These are phyloP conservation scores for Medauroidea extradentata DNA, from an alignment of 1,140 invertebrate genomes.

Conservation along the genomic window DNA sequence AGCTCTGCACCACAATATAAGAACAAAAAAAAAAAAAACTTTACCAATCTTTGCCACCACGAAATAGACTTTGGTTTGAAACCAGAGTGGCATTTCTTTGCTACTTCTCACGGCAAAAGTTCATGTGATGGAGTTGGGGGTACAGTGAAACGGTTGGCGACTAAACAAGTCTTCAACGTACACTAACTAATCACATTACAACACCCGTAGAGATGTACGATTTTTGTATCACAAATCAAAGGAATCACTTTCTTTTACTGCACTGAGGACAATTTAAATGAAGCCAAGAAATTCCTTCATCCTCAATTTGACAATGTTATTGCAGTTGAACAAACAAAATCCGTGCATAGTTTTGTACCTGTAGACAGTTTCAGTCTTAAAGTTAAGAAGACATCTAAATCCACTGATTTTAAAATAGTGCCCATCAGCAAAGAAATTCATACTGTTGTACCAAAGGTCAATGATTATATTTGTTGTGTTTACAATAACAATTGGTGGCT, in stretches of 20 bases:
- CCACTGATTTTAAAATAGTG: too few species aligned
- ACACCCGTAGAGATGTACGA: background rate
- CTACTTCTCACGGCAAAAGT: slow-evolving; percentile 35
- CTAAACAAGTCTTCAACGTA: slow-evolving; percentile 20
- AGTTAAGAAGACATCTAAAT: too few species aligned
- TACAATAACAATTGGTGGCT: too few species aligned
- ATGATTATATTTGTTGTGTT: too few species aligned
- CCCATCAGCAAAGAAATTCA: too few species aligned
- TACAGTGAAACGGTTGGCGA: slow-evolving; percentile 24
- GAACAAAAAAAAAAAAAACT: slow-evolving; percentile 34
- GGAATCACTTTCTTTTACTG: background rate
- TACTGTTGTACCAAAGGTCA: too few species aligned
- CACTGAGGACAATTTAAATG: too few species aligned
- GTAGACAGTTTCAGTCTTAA: too few species aligned
- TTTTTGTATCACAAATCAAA: background rate
- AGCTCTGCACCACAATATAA: slow-evolving; percentile 35
- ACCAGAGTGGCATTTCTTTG: slow-evolving; percentile 34
- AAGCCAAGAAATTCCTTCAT: too few species aligned
- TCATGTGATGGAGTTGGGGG: slow-evolving; percentile 32
- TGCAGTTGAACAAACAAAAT: too few species aligned
- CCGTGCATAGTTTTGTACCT: too few species aligned
- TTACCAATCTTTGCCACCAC: slow-evolving; percentile 31
- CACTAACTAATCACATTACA: background rate
- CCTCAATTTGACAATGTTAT: too few species aligned
- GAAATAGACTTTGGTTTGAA: slow-evolving; percentile 25